Conservation (phyloP, 2,113 vertebrate species). For the Panthera leo region DNA sequence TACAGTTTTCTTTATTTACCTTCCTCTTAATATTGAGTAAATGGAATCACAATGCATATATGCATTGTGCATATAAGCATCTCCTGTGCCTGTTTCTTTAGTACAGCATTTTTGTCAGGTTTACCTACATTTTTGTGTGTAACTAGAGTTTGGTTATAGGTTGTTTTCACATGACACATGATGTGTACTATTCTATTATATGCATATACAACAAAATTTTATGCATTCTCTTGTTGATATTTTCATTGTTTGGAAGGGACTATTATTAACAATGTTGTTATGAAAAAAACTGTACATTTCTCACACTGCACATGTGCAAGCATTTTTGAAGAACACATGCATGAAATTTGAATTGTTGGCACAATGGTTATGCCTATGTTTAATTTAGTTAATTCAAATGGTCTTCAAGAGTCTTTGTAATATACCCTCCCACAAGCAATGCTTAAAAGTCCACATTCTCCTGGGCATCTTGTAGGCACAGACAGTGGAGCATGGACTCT, state of each 20-base stretch:
- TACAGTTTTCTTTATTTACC: background rate
- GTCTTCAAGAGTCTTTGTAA: background rate
- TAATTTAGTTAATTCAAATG: background rate
- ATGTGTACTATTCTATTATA: background rate
- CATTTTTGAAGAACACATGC: background rate
- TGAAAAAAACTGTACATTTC: background rate
- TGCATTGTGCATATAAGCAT: background rate
- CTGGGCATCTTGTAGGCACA: background rate
- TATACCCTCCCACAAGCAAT: background rate
- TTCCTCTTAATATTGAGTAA: background rate
- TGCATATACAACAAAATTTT: background rate
- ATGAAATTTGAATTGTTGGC: background rate
- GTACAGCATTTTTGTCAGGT: background rate
- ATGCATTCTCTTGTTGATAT: background rate
- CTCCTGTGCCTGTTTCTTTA: background rate
- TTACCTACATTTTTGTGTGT: background rate
- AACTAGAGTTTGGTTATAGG: background rate
- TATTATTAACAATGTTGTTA: background rate
- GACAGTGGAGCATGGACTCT: background rate
- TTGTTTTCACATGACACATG: background rate
- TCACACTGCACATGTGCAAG: background rate
- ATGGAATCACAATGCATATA: background rate
- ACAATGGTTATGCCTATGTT: background rate
- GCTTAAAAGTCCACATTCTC: background rate
- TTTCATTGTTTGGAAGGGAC: background rate